Base-by-base conservation (phyloP, 2,113 vertebrate species). In the Balaenoptera acutorostrata region DNA sequence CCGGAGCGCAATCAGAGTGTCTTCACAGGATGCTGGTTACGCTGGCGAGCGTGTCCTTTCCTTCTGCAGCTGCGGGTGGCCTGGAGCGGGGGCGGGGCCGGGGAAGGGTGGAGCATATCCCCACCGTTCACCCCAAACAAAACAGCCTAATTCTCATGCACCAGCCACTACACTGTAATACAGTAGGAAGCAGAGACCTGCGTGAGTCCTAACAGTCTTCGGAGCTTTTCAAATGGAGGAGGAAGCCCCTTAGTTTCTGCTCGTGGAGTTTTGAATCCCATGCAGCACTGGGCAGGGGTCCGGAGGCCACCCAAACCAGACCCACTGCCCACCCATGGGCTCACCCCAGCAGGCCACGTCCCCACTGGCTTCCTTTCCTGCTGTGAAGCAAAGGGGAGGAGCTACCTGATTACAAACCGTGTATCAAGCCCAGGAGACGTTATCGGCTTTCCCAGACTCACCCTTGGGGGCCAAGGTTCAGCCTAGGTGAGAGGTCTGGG, bases 1-100 rank as follows among this genome's bases (percentile, higher is more conserved):
- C 85, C 4, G 5, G 49, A 20, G 31, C 0, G 4, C 10, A n/a
- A 13, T 49, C 75, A 52, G 46, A 21, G 18, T 10, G 2, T 52
- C 18, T 49, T 52, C 46, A 3, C 6, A 0, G 46, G 74, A 77
- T 12, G 44, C 18, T 52, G 74, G 74, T 77, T 77, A 33, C 6
- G 49, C 39, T 18, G 72, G 41, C 1, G 1, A 49, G 18, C 8
- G 3, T n/a, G 31, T 6, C 46, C 75, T 13, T 52, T 52, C 46
- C 44, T n/a, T 78, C 46, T 0, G 44, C 0, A 29, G 31, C 6
- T 13, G 46, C 46, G 13, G 46, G 46, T n/a, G 46, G 75, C 75
- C 3, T 11, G n/a, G 20, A 39, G 68, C 9, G 2, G 36, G 63
- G 66, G 74, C 0, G 3, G 17, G 75, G 23, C 0, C 0, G 2